Evolutionary conservation across 2,113 vertebrate genomes (phyloP), one percentile per base, ranked within the genome.

Genomic region (Labeo catla): DNA sequence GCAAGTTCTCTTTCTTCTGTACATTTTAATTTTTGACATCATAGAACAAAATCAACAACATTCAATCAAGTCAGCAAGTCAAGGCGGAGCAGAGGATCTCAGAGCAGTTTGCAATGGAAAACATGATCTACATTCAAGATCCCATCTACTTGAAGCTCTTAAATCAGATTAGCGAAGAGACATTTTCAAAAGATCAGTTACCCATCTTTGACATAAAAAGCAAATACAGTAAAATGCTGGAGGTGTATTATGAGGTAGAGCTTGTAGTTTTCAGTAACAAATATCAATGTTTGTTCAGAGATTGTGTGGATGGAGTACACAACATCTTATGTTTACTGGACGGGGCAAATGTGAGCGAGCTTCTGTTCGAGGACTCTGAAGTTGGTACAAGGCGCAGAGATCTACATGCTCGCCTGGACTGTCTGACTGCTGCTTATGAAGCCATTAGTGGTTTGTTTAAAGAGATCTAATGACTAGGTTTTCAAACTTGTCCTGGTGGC

Each of bases 31-130:
- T 68, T 16, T 50, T 47, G 4, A 36, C 13, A 49, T 28, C 2
- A 6, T 70, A 90, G 85, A 82, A 91, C 47, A 91, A 91, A 88
- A 88, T 91, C 12, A 61, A 89, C 19, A 87, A 91, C 70, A 91
- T 91, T 52, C 90, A 91, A 50, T 89, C 85, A 5, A 91, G 65
- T 7, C 90, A 91, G 59, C 83, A 87, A 47, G 83, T 16, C 19
- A 89, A 88, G 65, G 80, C 87, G 39, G 50, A 87, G 74, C 13
- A 86, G 63, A 91, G 90, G 72, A 84, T 91, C 72, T 28, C 66
- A 45, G 90, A 91, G 76, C 90, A 91, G 76, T 91, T 91, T 89
- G 80, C 88, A 34, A 91, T 91, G 88, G 90, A 91, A 83, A 76
- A 87, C 23, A 72, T 89, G 76, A 84, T 91, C 73, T 91, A 82